Conservation (phyloP, 1,140 invertebrate genomes). For the Zaprionus africanus region DNA sequence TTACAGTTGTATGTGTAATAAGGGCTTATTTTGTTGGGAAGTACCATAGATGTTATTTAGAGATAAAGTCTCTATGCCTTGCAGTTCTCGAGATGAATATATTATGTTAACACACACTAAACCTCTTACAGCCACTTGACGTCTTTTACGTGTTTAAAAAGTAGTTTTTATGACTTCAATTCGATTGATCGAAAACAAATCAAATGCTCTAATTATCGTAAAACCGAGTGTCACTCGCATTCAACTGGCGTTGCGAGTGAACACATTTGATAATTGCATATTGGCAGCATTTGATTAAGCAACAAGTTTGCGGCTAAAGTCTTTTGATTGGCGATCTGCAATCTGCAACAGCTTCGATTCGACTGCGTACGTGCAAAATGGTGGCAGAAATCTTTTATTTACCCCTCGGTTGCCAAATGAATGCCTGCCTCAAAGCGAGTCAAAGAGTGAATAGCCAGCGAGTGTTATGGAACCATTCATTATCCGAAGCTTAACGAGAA, state of each 20-base stretch:
- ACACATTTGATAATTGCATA: constrained; percentile 22
- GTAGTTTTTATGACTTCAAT: neutral
- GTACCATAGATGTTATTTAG: no score
- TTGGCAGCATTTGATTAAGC: constrained; percentile 13
- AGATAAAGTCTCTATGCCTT: no score
- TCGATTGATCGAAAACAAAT: neutral
- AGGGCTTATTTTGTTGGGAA: no score
- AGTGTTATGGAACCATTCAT: constrained; percentile 61
- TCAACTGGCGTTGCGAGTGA: neutral
- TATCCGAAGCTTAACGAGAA: constrained; percentile 65
- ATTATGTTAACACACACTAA: no score
- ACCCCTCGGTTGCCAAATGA: constrained; percentile 49
- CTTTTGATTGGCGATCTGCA: constrained; percentile 54
- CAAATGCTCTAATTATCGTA: neutral
- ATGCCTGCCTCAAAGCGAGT: constrained; percentile 28
- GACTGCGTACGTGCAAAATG: constrained; percentile 55
- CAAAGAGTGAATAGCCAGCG: constrained; percentile 17
- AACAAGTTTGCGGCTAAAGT: constrained; percentile 49
- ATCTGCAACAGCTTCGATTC: constrained; percentile 28
- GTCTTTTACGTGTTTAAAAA: neutral
- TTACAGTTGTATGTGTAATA: no score
- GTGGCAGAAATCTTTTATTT: constrained; percentile 37
- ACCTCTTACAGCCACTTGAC: no score
- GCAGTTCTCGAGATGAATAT: no score
- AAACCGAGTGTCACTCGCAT: constrained; percentile 1